These are phyloP conservation scores for Pongo pygmaeus DNA, from an alignment of 2,113 vertebrate genomes.

Conservation along the genomic window DNA sequence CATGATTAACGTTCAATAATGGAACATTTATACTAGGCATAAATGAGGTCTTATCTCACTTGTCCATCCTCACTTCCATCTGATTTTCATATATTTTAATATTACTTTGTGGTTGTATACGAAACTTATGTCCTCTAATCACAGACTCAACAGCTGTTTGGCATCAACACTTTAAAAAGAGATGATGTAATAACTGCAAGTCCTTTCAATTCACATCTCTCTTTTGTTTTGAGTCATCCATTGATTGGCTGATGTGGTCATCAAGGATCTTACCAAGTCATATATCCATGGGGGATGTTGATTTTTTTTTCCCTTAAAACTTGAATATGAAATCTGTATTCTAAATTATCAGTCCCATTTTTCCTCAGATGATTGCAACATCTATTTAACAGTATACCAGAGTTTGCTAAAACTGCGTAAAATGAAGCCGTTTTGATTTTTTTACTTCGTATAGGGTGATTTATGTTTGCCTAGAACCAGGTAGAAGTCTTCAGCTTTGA, in stretches of 20 bases:
- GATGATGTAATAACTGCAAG: neutral
- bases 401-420: neutral
- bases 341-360: neutral
- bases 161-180: neutral
- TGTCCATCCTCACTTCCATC: neutral
- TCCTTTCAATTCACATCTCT: neutral
- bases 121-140: neutral
- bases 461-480: neutral
- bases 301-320: neutral
- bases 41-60: no score
- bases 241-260: neutral
- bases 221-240: neutral
- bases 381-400: neutral
- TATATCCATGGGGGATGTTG: neutral
- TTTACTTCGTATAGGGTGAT: neutral
- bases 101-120: neutral
- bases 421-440: neutral
- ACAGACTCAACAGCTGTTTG: neutral
- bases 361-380: neutral
- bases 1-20: no score
- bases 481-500: neutral
- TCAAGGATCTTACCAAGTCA: neutral
- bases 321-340: neutral
- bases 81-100: neutral
- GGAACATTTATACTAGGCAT: no score